Conservation (phyloP, 2,888 invertebrate species). For the Corbicula japonica region DNA sequence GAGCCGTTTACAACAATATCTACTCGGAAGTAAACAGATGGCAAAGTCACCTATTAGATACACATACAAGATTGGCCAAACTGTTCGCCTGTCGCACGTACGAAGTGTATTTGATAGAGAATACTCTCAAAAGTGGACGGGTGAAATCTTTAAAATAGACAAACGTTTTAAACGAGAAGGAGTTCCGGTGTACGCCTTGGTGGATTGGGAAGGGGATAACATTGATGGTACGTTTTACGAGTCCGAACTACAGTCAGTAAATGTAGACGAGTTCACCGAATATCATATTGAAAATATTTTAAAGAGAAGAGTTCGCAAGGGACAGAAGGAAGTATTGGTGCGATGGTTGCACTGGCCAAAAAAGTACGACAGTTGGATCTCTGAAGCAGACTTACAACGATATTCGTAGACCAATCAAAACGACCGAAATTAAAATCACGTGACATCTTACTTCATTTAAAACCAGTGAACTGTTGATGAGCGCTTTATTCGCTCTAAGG, state of each 20-base stretch:
- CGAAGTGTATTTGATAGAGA: slow-evolving; percentile 46
- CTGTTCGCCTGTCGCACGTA: slow-evolving; percentile 42
- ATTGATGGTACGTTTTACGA: slow-evolving; percentile 55
- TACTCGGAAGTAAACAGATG: slow-evolving; percentile 5
- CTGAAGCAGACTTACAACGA: slow-evolving; percentile 16
- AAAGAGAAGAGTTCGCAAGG: slow-evolving; percentile 36
- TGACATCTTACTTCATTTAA: slow-evolving; percentile 15
- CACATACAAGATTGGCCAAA: slow-evolving; percentile 44
- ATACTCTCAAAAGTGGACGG: slow-evolving; percentile 60
- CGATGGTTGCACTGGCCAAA: slow-evolving; percentile 62
- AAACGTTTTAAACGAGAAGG: slow-evolving; percentile 36
- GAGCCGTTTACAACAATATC: slow-evolving; percentile 42
- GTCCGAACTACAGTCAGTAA: slow-evolving; percentile 49
- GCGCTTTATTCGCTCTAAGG: neutral
- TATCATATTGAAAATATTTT: slow-evolving; percentile 49
- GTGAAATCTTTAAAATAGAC: slow-evolving; percentile 50
- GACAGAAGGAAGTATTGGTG: slow-evolving; percentile 50
- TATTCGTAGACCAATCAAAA: slow-evolving; percentile 6
- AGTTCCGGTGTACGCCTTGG: slow-evolving; percentile 43
- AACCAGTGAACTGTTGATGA: neutral
- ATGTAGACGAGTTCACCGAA: slow-evolving; percentile 34
- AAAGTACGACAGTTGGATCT: slow-evolving; percentile 46
- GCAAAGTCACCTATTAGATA: neutral
- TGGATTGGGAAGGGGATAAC: slow-evolving; percentile 39
- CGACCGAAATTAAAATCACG: too few species aligned